Evolutionary conservation across 2,888 invertebrate genomes (phyloP).

Genomic region (Drosophila imparisetae): DNA sequence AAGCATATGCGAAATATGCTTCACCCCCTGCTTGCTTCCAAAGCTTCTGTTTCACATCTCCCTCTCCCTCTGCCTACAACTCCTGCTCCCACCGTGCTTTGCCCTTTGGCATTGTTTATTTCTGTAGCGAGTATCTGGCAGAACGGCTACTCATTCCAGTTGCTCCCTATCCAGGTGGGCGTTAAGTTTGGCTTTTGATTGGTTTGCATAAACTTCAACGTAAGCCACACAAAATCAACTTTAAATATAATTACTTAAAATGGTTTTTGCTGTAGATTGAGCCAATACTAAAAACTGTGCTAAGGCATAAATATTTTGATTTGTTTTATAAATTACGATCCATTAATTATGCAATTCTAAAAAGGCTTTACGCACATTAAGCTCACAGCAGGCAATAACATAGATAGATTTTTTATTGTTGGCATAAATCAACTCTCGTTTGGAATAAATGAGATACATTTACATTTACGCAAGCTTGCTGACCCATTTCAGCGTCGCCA

Average conservation of each 20-base stretch:
- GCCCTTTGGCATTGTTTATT: conserved; percentile 6
- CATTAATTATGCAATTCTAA: conserved; percentile 9
- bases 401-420: neutral
- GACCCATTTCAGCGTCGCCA: conserved; percentile 3
- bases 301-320: neutral
- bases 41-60: conserved; percentile 37
- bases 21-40: conserved; percentile 15
- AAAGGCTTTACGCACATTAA: neutral
- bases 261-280: neutral
- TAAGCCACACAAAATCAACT: conserved; percentile 9
- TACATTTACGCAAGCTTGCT: neutral
- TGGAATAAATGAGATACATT: conserved; percentile 9
- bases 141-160: conserved; percentile 8
- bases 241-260: conserved; percentile 19
- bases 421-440: conserved; percentile 15
- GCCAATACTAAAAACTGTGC: neutral
- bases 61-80: neutral
- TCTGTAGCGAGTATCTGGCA: neutral
- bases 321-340: neutral
- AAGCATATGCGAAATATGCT: conserved; percentile 65
- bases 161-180: conserved; percentile 24
- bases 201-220: conserved; percentile 29
- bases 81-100: neutral
- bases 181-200: conserved; percentile 31
- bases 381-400: neutral